These are phyloP conservation scores for Ailuropoda melanoleuca DNA, from an alignment of 2,113 vertebrate genomes.

Conservation along the genomic window DNA sequence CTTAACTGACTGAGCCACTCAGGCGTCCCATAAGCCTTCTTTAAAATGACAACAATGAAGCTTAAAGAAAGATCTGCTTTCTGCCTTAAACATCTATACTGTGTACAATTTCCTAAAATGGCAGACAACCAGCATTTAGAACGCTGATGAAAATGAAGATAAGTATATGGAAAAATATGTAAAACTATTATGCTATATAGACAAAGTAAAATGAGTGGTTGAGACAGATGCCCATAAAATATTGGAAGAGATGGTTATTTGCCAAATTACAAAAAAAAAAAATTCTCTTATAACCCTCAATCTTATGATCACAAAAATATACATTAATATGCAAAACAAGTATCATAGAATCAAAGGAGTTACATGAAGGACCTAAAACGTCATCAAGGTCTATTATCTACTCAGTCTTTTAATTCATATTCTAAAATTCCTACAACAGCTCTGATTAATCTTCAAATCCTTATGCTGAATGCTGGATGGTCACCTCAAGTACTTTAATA, in stretches of 20 bases:
- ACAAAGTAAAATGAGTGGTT: neutral
- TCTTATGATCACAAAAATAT: neutral
- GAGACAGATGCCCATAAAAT: neutral
- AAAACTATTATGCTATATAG: neutral
- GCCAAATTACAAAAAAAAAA: neutral
- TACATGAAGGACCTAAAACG: neutral
- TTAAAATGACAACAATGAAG: neutral
- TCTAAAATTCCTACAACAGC: neutral
- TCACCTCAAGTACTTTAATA: neutral
- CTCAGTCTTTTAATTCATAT: neutral
- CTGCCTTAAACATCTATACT: neutral
- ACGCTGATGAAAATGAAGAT: neutral
- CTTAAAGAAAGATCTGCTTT: conserved; percentile 11
- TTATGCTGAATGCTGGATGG: neutral
- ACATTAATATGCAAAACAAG: neutral
- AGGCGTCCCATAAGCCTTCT: neutral
- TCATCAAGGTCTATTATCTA: neutral
- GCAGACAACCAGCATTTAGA: neutral
- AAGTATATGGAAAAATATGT: neutral
- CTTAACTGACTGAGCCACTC: no score
- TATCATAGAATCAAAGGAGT: neutral
- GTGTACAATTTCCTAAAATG: neutral
- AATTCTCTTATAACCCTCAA: conserved; percentile 2
- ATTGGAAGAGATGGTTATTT: neutral
- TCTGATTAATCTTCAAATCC: neutral